A percentile compares a stretch with the other conserved stretches of the same genome.
Conservation (phyloP, 2,888 invertebrate species). For the Protodeltote pygarga region DNA sequence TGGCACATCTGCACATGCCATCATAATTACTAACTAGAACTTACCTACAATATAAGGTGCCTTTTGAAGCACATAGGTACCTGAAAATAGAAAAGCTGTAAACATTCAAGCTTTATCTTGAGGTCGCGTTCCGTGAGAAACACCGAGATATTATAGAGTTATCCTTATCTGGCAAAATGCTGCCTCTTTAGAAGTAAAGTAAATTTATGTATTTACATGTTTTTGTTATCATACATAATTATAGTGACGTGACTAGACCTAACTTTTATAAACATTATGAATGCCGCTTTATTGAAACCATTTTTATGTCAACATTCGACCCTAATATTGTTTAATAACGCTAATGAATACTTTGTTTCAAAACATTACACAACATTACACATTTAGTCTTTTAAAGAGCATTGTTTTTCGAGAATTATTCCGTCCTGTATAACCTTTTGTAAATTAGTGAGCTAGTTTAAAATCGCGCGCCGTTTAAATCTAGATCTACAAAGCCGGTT, state of each 20-base stretch:
- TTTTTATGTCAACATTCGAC: constrained; percentile 8
- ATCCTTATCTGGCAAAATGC: too few relatives aligned
- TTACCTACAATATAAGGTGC: too few relatives aligned
- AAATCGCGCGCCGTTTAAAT: constrained; percentile 34
- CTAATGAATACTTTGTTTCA: constrained; percentile 7
- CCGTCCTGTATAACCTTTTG: constrained; percentile 17
- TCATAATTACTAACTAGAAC: too few relatives aligned
- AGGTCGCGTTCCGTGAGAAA: too few relatives aligned
- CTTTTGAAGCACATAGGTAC: too few relatives aligned
- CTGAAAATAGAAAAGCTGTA: too few relatives aligned
- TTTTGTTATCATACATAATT: constrained; percentile 7
- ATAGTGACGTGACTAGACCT: constrained; percentile 20
- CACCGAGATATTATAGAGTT: too few relatives aligned
- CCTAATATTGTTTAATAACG: constrained; percentile 22
- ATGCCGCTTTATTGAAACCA: constrained; percentile 4
- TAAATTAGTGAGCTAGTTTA: constrained; percentile 21
- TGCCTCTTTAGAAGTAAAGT: too few relatives aligned
- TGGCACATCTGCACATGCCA: too few relatives aligned
- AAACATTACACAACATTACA: not conserved
- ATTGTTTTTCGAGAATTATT: constrained; percentile 23
- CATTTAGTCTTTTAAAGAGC: constrained; percentile 12
- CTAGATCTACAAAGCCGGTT: constrained; percentile 32
- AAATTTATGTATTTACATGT: not conserved
- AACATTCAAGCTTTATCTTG: too few relatives aligned
- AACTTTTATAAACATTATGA: constrained; percentile 13